Conservation (phyloP, 2,797 vertebrate genomes). For the Falco peregrinus region DNA sequence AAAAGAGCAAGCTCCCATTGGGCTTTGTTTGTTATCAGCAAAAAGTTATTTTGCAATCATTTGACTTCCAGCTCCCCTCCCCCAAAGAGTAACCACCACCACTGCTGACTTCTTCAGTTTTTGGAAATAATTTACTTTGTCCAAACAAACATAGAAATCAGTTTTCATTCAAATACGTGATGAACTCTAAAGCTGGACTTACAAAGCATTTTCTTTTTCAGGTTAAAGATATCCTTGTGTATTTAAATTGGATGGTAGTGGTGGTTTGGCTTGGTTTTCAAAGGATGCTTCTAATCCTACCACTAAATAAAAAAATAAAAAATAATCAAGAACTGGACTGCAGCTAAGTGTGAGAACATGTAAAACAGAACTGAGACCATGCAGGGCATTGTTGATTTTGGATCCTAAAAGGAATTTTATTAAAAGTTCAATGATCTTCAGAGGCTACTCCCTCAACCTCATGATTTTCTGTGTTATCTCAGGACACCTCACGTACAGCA, state of each 20-base stretch:
- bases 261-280: neutral
- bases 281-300: neutral
- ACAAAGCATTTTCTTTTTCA: neutral
- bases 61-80: neutral
- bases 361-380: neutral
- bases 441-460: neutral
- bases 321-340: neutral
- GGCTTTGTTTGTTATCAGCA: constrained; percentile 29
- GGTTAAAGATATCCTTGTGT: neutral
- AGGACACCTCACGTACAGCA: neutral
- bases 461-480: constrained; percentile 1
- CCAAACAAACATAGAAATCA: neutral
- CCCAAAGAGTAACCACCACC: neutral
- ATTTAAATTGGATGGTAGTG: neutral
- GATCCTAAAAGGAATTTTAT: neutral
- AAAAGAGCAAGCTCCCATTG: constrained; percentile 30
- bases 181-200: neutral
- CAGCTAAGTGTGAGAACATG: neutral
- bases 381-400: constrained; percentile 19
- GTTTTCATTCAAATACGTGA: neutral
- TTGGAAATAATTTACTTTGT: neutral
- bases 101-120: neutral
- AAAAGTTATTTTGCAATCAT: neutral
- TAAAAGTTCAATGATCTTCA: constrained; percentile 9
- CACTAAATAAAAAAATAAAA: neutral